phyloP scores from a whole-genome alignment of 92 coral and sea anemone species.

The Plumapathes pennacea region DNA sequence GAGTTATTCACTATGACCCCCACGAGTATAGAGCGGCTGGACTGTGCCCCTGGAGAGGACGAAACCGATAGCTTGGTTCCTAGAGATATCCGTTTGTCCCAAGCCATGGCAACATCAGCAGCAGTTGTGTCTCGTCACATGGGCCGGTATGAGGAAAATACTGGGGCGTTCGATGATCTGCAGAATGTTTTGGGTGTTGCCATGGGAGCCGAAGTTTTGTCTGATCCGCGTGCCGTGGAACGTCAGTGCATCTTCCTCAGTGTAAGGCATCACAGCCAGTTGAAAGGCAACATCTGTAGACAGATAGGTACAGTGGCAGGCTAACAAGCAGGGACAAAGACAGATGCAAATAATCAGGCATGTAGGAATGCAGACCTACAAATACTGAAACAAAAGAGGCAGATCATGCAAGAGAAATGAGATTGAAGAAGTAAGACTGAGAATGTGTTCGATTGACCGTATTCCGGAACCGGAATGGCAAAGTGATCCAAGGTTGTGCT shows the following conservation, averaged over 20 bases:
- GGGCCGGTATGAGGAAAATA: slow-evolving; percentile 48
- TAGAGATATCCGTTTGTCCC: slow-evolving; percentile 66
- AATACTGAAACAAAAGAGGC: no score
- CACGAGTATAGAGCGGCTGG: slow-evolving; percentile 58
- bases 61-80: slow-evolving; percentile 69
- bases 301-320: no score
- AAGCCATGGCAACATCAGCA: slow-evolving; percentile 92
- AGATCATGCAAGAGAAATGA: no score
- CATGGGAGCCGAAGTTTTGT: slow-evolving; percentile 58
- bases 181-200: slow-evolving; percentile 75
- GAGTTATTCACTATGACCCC: slow-evolving; percentile 70
- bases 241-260: slow-evolving; percentile 1
- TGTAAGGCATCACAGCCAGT: no score
- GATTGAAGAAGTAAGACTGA: no score
- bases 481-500: no score
- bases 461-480: no score
- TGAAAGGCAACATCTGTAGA: no score
- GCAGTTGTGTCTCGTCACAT: slow-evolving; percentile 74
- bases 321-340: no score
- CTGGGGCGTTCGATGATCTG: slow-evolving; percentile 55
- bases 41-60: slow-evolving; percentile 32
- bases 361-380: no score
- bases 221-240: slow-evolving; percentile 29
- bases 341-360: no score
- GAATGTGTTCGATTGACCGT: no score